Evolutionary conservation across 2,888 invertebrate species (phyloP).

Genomic region (Luperina testacea): DNA sequence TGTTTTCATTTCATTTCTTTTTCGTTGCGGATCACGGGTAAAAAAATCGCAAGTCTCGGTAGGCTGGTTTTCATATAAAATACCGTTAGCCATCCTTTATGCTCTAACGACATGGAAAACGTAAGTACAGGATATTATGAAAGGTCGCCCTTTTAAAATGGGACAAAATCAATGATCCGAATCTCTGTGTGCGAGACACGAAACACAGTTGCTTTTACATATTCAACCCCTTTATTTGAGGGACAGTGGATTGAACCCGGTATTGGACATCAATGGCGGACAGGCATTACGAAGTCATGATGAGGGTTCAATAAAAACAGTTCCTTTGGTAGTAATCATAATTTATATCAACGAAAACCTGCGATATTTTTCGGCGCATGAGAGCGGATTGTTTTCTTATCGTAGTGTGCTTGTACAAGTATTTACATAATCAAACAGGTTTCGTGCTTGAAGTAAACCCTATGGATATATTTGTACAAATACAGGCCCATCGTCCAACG

Average conservation of each 20-base stretch:
- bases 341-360: background rate
- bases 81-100: slow-evolving; percentile 29
- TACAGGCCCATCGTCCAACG: background rate
- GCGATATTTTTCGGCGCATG: background rate
- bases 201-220: slow-evolving; percentile 42
- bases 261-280: slow-evolving; percentile 46
- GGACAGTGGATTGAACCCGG: background rate
- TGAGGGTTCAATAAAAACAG: slow-evolving; percentile 26
- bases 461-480: slow-evolving; percentile 2
- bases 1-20: slow-evolving; percentile 27
- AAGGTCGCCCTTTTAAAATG: slow-evolving; percentile 50
- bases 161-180: slow-evolving; percentile 63
- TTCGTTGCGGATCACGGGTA: background rate
- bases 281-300: slow-evolving; percentile 29
- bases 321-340: too few relatives aligned
- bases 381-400: slow-evolving; percentile 5
- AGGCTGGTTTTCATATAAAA: slow-evolving; percentile 24
- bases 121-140: slow-evolving; percentile 29
- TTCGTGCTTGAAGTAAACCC: slow-evolving; percentile 26
- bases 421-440: slow-evolving; percentile 49
- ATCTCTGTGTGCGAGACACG: slow-evolving; percentile 16
- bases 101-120: slow-evolving; percentile 37
- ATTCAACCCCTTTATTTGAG: slow-evolving; percentile 38
- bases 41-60: background rate
- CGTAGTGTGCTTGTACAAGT: slow-evolving; percentile 34